Percentiles rank a stretch among this genome's conserved stretches.
These are phyloP conservation scores for Eucidaris tribuloides DNA, from an alignment of 35 echinoderm and acorn worm genomes.

Conservation along the genomic window DNA sequence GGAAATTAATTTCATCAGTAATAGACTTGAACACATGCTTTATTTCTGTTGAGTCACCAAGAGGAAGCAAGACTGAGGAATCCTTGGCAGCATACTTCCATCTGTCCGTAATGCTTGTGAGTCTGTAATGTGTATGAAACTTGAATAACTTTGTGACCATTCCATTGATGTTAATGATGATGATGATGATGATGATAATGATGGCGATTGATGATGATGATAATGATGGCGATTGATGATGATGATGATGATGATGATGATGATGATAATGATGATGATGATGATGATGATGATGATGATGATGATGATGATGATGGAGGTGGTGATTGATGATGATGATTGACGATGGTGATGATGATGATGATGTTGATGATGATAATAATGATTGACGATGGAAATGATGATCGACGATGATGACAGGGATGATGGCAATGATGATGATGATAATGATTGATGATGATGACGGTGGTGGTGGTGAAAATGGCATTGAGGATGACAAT, in stretches of 20 bases:
- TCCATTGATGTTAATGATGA: not conserved
- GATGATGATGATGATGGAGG: not conserved
- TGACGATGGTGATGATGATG: not conserved
- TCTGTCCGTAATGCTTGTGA: too few species aligned
- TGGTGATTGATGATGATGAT: too few species aligned
- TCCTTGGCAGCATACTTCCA: too few species aligned
- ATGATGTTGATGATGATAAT: not conserved
- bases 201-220: not conserved
- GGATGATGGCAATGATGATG: not conserved
- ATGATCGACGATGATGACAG: not conserved
- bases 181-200: not conserved
- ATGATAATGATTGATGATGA: not conserved
- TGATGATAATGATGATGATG: not conserved
- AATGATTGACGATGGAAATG: not conserved
- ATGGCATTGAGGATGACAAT: not conserved
- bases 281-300: conserved; percentile 25
- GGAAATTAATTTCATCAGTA: too few species aligned
- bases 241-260: not conserved
- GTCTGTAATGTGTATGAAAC: too few species aligned
- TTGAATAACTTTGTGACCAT: too few species aligned
- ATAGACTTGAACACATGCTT: too few species aligned
- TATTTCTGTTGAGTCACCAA: too few species aligned
- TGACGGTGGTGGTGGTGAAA: not conserved
- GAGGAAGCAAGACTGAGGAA: too few species aligned
- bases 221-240: not conserved